A percentile compares a stretch with the other conserved stretches of the same genome.
Evolutionary conservation across 2,797 vertebrate species (phyloP).

Genomic region (Sitta carolinensis): DNA sequence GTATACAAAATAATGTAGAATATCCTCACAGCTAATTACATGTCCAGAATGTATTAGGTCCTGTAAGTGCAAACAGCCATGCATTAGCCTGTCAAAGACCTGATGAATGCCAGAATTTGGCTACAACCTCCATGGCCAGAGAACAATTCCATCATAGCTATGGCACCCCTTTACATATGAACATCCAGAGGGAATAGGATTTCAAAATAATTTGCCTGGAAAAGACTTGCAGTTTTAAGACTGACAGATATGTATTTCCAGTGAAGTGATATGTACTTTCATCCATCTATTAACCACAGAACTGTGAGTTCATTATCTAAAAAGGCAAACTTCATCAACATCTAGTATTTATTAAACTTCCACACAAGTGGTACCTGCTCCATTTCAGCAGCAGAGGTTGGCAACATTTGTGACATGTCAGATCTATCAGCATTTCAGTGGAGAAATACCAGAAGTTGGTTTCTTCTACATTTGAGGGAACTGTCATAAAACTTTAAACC

Average conservation of each 20-base stretch:
- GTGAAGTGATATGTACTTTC: neutral
- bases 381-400: neutral
- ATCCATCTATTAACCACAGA: neutral
- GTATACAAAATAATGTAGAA: slow-evolving; percentile 33
- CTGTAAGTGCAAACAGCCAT: neutral
- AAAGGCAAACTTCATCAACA: neutral
- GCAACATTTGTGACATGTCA: neutral
- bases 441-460: neutral
- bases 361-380: neutral
- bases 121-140: neutral
- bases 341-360: neutral
- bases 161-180: accelerated
- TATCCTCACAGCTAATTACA: slow-evolving; percentile 34
- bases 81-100: neutral
- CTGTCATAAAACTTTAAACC: neutral
- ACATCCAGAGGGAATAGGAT: neutral
- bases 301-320: neutral
- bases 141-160: neutral
- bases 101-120: neutral
- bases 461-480: neutral
- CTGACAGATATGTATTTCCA: neutral
- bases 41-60: slow-evolving; percentile 11
- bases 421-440: neutral
- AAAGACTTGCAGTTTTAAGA: slow-evolving; percentile 16
- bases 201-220: slow-evolving; percentile 18